Conservation (phyloP, 2,888 invertebrate species). For the Nomada goodeniana region DNA sequence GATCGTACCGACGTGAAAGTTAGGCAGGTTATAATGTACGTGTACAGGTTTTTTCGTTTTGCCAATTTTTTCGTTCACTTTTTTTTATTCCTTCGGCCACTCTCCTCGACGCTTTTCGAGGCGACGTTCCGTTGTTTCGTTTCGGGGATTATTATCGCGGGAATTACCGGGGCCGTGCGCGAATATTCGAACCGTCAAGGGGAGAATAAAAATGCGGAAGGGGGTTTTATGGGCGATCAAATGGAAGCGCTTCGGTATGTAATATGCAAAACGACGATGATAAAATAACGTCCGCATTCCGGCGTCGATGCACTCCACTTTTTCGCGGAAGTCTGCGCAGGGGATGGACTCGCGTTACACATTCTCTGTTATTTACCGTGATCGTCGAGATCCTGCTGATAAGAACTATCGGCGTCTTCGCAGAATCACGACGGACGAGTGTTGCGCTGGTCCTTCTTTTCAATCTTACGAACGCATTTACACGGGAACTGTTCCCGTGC, state of each 20-base stretch:
- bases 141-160: slow-evolving; percentile 46
- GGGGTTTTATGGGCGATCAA: slow-evolving; percentile 51
- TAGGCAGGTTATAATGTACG: slow-evolving; percentile 32
- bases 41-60: not conserved
- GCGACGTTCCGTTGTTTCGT: slow-evolving; percentile 50
- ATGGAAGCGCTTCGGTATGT: slow-evolving; percentile 40
- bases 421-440: too few relatives aligned
- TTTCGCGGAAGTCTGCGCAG: not conserved
- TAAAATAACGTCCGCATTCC: slow-evolving; percentile 26
- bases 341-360: not conserved
- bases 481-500: too few relatives aligned
- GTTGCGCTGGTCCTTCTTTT: too few relatives aligned
- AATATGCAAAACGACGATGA: slow-evolving; percentile 45
- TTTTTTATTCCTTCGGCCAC: slow-evolving; percentile 22
- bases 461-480: too few relatives aligned
- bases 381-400: too few relatives aligned
- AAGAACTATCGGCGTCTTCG: too few relatives aligned
- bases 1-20: slow-evolving; percentile 30
- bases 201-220: slow-evolving; percentile 34
- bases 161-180: slow-evolving; percentile 25
- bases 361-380: too few relatives aligned
- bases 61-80: not conserved
- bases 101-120: slow-evolving; percentile 44
- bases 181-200: slow-evolving; percentile 42
- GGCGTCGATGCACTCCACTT: slow-evolving; percentile 22